Conservation (phyloP, 2,797 vertebrate genomes). For the Percopsis omiscomaycus region DNA sequence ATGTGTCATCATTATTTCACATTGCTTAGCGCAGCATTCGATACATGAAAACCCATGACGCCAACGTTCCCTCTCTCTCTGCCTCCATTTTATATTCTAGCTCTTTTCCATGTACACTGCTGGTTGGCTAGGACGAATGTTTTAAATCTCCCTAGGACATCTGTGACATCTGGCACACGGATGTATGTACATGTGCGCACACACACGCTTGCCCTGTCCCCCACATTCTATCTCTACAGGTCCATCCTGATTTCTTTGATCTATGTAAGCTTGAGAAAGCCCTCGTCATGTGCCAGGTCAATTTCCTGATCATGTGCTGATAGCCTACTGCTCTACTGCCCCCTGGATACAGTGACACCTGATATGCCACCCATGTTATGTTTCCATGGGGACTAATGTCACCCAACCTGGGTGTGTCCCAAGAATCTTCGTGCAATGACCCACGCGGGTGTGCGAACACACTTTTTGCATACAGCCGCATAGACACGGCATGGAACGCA, state of each 20-base stretch:
- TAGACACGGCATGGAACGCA: constrained; percentile 9
- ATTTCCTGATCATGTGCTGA: constrained; percentile 53
- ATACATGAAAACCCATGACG: constrained; percentile 38
- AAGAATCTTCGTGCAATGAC: constrained; percentile 35
- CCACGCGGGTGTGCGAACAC: constrained; percentile 38
- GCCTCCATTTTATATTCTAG: constrained; percentile 4
- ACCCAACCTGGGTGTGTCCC: constrained; percentile 69
- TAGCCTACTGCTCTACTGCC: constrained; percentile 53
- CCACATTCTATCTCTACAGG: constrained; percentile 35
- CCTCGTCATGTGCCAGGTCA: constrained; percentile 25
- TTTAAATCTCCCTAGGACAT: constrained; percentile 65
- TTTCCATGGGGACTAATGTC: constrained; percentile 71
- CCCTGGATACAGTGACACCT: constrained; percentile 65
- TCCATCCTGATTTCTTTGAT: constrained; percentile 12
- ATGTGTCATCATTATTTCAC: constrained; percentile 39
- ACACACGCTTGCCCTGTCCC: constrained; percentile 21
- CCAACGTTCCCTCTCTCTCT: constrained; percentile 27
- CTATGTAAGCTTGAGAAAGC: constrained; percentile 16
- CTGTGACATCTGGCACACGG: constrained; percentile 64
- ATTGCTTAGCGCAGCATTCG: constrained; percentile 30
- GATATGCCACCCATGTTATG: constrained; percentile 68
- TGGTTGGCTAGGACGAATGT: constrained; percentile 59
- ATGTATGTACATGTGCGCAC: constrained; percentile 25
- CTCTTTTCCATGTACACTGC: constrained; percentile 53
- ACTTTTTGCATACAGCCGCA: constrained; percentile 55